Percentiles rank a stretch among this genome's conserved stretches.
These are phyloP conservation scores for Struthio camelus DNA, from an alignment of 2,113 vertebrate species.

Conservation along the genomic window DNA sequence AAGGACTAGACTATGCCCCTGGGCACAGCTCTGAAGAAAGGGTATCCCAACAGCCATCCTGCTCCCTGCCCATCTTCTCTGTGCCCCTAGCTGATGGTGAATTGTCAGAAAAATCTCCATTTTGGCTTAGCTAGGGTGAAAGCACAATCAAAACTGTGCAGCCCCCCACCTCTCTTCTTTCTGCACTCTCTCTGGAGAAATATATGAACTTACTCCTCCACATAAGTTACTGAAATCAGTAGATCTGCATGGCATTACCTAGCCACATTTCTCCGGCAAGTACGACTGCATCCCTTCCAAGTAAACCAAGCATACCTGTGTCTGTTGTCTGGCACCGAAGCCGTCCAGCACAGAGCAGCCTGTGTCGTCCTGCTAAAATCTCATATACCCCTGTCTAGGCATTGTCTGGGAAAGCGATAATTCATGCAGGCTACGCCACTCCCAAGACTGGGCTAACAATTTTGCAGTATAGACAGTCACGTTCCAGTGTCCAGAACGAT, in stretches of 20 bases:
- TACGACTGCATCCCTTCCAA: not conserved
- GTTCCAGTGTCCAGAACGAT: not conserved
- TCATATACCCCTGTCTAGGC: accelerated
- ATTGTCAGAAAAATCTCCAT: not conserved
- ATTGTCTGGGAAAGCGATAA: not conserved
- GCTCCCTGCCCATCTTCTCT: not conserved
- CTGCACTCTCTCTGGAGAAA: accelerated
- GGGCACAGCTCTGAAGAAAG: conserved; percentile 33
- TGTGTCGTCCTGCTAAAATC: not conserved
- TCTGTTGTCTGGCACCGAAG: not conserved
- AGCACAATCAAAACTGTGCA: not conserved
- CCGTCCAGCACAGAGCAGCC: not conserved
- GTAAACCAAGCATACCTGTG: too few relatives aligned
- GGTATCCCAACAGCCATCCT: conserved; percentile 18
- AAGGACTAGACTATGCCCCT: not conserved
- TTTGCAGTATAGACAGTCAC: conserved; percentile 33
- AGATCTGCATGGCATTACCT: not conserved
- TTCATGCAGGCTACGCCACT: not conserved
- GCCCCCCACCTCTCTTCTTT: not conserved
- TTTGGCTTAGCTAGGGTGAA: not conserved
- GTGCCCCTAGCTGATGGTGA: not conserved
- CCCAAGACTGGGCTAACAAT: not conserved
- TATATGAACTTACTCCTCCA: not conserved
- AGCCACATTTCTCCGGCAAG: not conserved
- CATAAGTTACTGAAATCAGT: not conserved